phyloP scores from a whole-genome alignment of 2,888 invertebrate genomes.

The Diabrotica balteata region DNA sequence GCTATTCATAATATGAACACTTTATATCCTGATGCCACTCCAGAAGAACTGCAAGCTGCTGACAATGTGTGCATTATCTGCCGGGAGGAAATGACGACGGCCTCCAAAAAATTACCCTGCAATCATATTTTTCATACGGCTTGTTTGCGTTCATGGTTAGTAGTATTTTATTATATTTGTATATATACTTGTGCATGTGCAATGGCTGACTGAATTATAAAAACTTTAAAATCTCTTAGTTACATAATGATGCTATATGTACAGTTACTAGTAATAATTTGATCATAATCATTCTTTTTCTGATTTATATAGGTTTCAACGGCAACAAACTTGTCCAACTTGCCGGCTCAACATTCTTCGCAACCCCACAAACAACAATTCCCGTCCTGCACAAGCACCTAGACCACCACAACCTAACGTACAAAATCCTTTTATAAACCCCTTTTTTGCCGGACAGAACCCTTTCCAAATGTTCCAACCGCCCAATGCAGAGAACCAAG shows the following conservation, averaged over 20 bases:
- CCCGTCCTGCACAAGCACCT: slow-evolving; percentile 41
- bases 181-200: no score
- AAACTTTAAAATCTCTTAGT: no score
- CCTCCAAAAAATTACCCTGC: slow-evolving; percentile 96
- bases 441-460: slow-evolving; percentile 46
- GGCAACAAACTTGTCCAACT: slow-evolving; percentile 99
- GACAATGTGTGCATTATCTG: slow-evolving; percentile 99
- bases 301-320: slow-evolving; percentile 73
- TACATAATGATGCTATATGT: no score
- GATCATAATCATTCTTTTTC: no score
- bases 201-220: no score
- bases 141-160: slow-evolving; percentile 90
- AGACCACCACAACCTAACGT: slow-evolving; percentile 26
- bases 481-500: slow-evolving; percentile 36
- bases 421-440: slow-evolving; percentile 50
- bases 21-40: slow-evolving; percentile 93
- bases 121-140: slow-evolving; percentile 99
- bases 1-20: slow-evolving; percentile 99
- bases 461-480: slow-evolving; percentile 52
- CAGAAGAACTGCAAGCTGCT: slow-evolving; percentile 87
- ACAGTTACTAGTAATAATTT: no score
- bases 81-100: slow-evolving; percentile 75
- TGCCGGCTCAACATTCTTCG: slow-evolving; percentile 85
- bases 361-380: slow-evolving; percentile 40
- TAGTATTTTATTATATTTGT: neutral